Evolutionary conservation across 2,113 vertebrate genomes (phyloP).

Genomic region (Mesocricetus auratus): DNA sequence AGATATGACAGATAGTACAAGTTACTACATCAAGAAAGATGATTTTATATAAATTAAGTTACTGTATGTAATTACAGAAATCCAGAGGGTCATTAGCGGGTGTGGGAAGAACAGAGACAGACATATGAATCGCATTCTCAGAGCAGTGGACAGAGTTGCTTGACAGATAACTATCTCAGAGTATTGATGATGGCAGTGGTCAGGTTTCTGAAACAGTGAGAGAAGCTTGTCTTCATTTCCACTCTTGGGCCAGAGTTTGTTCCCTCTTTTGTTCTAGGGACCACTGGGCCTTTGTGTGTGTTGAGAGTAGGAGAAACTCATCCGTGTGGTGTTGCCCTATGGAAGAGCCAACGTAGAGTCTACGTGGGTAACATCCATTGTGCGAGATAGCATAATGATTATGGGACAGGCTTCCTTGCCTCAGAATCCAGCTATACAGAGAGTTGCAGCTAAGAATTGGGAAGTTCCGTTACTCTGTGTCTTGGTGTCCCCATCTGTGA

Average conservation of each 20-base stretch:
- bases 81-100: conserved; percentile 12
- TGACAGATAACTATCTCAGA: not conserved
- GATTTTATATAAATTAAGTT: conserved; percentile 49
- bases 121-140: conserved; percentile 6
- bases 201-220: not conserved
- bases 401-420: not conserved
- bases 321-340: not conserved
- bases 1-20: not conserved
- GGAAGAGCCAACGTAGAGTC: not conserved
- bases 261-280: not conserved
- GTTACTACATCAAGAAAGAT: not conserved
- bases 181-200: not conserved
- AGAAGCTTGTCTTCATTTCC: not conserved
- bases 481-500: not conserved
- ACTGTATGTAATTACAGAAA: not conserved
- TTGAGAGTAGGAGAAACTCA: not conserved
- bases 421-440: not conserved
- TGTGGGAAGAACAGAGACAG: not conserved
- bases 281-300: not conserved
- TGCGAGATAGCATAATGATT: not conserved
- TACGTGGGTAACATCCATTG: not conserved
- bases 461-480: not conserved
- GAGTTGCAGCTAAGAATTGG: not conserved
- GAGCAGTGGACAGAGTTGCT: not conserved
- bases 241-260: not conserved